Evolutionary conservation across 2,797 vertebrate genomes (phyloP).

Genomic region (Lepilemur ruficaudatus): DNA sequence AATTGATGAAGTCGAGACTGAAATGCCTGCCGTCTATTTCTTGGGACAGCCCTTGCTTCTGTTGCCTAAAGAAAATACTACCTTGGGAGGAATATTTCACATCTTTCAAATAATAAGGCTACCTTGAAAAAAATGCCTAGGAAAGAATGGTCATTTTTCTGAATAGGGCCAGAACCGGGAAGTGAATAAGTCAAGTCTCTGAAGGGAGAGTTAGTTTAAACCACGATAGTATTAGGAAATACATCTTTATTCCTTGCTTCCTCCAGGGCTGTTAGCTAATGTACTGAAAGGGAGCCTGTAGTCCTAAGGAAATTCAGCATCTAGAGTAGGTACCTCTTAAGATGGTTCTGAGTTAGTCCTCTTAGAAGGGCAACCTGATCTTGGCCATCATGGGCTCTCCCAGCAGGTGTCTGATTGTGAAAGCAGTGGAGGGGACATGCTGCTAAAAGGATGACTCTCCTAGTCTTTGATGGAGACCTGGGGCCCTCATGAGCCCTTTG

Average conservation of each 20-base stretch:
- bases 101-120: neutral
- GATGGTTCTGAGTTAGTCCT: neutral
- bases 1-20: neutral
- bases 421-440: neutral
- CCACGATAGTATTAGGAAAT: neutral
- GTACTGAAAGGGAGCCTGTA: neutral
- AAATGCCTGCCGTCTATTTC: neutral
- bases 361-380: slow-evolving; percentile 36
- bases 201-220: slow-evolving; percentile 42
- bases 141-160: neutral
- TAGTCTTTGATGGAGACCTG: slow-evolving; percentile 28
- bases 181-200: slow-evolving; percentile 22
- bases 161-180: neutral
- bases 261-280: neutral
- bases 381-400: neutral
- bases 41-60: neutral
- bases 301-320: slow-evolving; percentile 13
- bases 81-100: neutral
- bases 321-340: neutral
- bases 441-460: neutral
- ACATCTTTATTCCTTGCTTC: slow-evolving; percentile 31
- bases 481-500: slow-evolving; percentile 33
- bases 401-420: slow-evolving; percentile 62
- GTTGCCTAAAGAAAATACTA: neutral
- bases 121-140: neutral